phyloP scores from a whole-genome alignment of 2,888 invertebrate genomes.

The Dysmachus trigonus region DNA sequence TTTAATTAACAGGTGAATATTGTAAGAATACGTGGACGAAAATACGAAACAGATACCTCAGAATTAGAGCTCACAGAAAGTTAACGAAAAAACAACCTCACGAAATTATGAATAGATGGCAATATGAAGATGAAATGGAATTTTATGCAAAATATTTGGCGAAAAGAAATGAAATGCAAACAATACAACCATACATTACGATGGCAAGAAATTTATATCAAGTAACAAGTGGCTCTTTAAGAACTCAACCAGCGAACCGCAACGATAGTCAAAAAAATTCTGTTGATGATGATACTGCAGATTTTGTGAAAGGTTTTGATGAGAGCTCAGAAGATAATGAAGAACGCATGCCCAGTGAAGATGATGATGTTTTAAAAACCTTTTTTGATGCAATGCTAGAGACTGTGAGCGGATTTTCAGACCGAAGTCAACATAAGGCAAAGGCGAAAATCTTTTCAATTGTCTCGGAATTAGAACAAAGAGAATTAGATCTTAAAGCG shows the following conservation, averaged over 20 bases:
- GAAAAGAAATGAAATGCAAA: not conserved
- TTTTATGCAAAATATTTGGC: not conserved
- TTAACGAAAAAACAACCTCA: not conserved
- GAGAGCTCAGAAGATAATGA: not conserved
- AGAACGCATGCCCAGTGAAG: not conserved
- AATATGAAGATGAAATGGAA: not conserved
- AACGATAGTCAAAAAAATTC: not conserved
- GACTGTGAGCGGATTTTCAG: not conserved
- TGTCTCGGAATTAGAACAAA: not conserved
- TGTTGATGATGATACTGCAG: not conserved
- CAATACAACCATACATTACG: not conserved
- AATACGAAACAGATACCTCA: not conserved
- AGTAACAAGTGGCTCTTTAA: not conserved
- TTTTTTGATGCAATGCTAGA: not conserved
- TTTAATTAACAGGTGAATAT: not conserved
- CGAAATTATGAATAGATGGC: not conserved
- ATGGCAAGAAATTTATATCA: too few species aligned
- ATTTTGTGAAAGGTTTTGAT: not conserved
- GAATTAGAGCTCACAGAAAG: not conserved
- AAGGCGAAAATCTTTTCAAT: not conserved
- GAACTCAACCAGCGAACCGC: not conserved
- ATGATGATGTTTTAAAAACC: not conserved
- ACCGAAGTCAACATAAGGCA: not conserved
- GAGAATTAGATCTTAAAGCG: not conserved
- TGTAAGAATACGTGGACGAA: not conserved